Percentiles rank a stretch among this genome's conserved stretches.
Evolutionary conservation across 2,888 invertebrate genomes (phyloP).

Genomic region (Cylindroiulus punctatus): DNA sequence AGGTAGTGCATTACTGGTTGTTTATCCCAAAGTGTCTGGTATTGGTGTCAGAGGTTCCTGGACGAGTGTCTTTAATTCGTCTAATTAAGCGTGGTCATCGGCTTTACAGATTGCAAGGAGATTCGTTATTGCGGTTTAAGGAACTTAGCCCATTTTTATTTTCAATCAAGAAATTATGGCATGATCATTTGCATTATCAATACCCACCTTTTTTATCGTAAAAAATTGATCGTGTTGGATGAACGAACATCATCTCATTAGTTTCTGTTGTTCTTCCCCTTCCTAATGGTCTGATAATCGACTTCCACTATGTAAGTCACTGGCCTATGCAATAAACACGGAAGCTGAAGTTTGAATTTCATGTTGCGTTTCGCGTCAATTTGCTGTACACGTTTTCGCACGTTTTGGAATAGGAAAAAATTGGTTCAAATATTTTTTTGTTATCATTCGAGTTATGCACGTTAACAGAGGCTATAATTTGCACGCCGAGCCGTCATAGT

Average conservation of each 20-base stretch:
- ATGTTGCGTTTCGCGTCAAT: slow-evolving; percentile 28
- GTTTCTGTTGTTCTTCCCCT: neutral
- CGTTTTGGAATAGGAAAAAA: neutral
- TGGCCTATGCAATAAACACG: slow-evolving; percentile 16
- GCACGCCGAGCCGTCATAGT: neutral
- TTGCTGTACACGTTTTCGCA: slow-evolving; percentile 7
- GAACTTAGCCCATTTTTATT: neutral
- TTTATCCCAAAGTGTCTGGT: neutral
- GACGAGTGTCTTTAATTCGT: neutral
- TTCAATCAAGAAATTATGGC: neutral
- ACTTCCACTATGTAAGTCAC: slow-evolving; percentile 9
- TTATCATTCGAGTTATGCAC: neutral
- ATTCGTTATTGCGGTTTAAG: neutral
- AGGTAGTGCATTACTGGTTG: neutral
- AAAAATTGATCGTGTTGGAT: neutral
- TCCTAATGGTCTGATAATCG: neutral
- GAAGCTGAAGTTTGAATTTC: slow-evolving; percentile 4
- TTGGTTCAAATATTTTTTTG: neutral
- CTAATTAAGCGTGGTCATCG: slow-evolving; percentile 4
- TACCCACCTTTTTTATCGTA: neutral
- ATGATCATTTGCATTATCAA: neutral
- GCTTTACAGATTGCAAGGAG: neutral
- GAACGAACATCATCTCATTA: neutral
- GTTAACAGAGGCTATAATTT: slow-evolving; percentile 17
- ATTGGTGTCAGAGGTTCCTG: slow-evolving; percentile 20